Evolutionary conservation across 2,797 vertebrate genomes (phyloP).

Genomic region (Triplophysa bombifrons): DNA sequence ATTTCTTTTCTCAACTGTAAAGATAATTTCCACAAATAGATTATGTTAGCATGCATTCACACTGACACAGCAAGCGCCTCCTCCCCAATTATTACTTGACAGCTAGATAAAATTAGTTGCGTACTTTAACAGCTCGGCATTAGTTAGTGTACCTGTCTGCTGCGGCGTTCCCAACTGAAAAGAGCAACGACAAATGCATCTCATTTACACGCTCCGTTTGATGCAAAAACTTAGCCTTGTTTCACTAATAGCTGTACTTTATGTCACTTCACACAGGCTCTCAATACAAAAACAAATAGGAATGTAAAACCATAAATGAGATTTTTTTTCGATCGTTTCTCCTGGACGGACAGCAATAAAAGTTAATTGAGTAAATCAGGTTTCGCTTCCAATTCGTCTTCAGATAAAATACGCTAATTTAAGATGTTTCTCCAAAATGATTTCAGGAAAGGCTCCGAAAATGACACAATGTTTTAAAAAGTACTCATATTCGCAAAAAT

Average conservation of each 20-base stretch:
- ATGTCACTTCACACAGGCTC: not conserved
- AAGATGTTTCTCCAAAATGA: too few relatives aligned
- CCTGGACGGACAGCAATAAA: not conserved
- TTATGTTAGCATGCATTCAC: constrained; percentile 5
- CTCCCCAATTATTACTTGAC: constrained; percentile 42
- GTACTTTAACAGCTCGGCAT: constrained; percentile 33
- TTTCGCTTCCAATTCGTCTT: not conserved
- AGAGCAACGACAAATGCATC: constrained; percentile 26
- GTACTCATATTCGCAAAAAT: too few relatives aligned
- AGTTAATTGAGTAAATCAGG: not conserved
- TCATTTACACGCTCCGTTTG: constrained; percentile 16
- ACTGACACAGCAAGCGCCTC: constrained; percentile 21
- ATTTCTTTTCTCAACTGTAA: constrained; percentile 29
- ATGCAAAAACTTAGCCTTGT: not conserved
- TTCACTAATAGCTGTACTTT: constrained; percentile 12
- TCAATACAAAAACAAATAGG: not conserved
- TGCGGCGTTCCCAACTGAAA: constrained; percentile 2
- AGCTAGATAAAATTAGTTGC: constrained; percentile 37
- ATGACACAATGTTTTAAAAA: too few relatives aligned
- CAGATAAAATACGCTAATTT: too few relatives aligned
- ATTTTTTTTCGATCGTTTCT: not conserved
- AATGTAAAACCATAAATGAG: not conserved
- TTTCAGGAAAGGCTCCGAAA: too few relatives aligned
- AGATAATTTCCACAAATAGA: constrained; percentile 38
- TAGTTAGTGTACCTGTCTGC: constrained; percentile 37